These are phyloP conservation scores for Petroica traversi DNA, from an alignment of 2,113 vertebrate species.

Conservation along the genomic window DNA sequence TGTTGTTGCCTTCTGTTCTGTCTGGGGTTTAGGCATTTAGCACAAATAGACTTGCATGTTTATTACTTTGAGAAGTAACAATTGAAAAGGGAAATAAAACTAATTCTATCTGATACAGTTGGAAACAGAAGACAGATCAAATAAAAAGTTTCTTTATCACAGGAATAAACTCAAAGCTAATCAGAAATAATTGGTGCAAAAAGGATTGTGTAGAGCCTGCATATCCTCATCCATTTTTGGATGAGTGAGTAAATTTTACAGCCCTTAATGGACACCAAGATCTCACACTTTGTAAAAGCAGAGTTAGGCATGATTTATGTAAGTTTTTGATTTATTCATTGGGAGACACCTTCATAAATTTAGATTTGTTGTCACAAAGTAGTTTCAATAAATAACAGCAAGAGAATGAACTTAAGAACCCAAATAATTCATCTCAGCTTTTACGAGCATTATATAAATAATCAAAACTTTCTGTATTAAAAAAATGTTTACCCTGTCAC, in stretches of 20 bases:
- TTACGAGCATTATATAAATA: not conserved
- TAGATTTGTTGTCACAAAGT: not conserved
- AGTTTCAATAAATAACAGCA: not conserved
- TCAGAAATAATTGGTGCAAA: not conserved
- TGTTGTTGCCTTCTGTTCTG: not conserved
- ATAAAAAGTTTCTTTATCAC: no score
- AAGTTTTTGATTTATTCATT: not conserved
- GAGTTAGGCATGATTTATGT: not conserved
- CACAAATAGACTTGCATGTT: not conserved
- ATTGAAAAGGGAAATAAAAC: not conserved
- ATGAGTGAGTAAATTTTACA: not conserved
- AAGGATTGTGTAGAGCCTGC: not conserved
- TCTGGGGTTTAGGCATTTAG: not conserved
- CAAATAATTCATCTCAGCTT: not conserved
- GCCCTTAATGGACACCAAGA: not conserved
- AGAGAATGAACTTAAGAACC: not conserved
- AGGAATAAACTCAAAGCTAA: not conserved
- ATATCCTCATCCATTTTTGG: not conserved
- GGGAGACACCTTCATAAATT: not conserved
- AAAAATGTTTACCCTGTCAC: not conserved
- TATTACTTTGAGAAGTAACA: not conserved
- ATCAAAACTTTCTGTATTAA: not conserved
- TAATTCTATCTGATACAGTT: not conserved
- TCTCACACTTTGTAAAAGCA: not conserved
- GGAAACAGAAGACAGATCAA: not conserved